Conservation (phyloP, 2,797 vertebrate genomes). For the Sebastes elongatus region DNA sequence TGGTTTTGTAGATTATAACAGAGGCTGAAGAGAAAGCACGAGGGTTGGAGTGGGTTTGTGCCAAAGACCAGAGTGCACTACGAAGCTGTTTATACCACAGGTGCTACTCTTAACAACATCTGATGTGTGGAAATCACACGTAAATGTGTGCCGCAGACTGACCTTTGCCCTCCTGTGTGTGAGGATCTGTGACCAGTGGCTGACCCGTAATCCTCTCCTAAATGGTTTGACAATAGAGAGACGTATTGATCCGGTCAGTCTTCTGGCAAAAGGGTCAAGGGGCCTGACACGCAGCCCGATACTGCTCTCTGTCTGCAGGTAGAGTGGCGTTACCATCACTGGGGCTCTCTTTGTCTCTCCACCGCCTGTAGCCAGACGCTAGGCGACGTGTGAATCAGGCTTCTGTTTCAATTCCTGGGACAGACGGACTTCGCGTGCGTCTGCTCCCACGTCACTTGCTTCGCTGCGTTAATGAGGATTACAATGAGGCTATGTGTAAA, state of each 20-base stretch:
- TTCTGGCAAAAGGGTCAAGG: conserved; percentile 66
- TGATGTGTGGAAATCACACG: conserved; percentile 68
- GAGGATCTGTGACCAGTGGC: conserved; percentile 75
- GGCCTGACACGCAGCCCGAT: conserved; percentile 14
- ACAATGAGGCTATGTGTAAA: conserved; percentile 73
- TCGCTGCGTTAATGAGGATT: conserved; percentile 54
- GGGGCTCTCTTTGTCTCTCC: conserved; percentile 6
- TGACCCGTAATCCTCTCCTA: conserved; percentile 77
- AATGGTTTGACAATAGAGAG: conserved; percentile 82
- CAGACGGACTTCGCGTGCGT: conserved; percentile 18
- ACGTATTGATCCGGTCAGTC: conserved; percentile 78
- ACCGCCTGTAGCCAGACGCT: conserved; percentile 37
- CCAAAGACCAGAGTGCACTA: not conserved
- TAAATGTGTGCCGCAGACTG: conserved; percentile 58
- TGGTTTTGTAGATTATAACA: conserved; percentile 35
- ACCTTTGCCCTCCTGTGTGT: conserved; percentile 73
- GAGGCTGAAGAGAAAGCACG: not conserved
- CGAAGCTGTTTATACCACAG: conserved; percentile 40
- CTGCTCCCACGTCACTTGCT: conserved; percentile 33
- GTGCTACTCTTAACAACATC: conserved; percentile 52
- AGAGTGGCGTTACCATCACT: conserved; percentile 10
- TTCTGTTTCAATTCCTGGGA: conserved; percentile 27
- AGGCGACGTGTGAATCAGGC: not conserved
- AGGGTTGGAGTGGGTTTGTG: not conserved
- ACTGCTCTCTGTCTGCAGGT: conserved; percentile 58